Evolutionary conservation across 2,888 invertebrate genomes (phyloP).

Genomic region (Xylota segnis): DNA sequence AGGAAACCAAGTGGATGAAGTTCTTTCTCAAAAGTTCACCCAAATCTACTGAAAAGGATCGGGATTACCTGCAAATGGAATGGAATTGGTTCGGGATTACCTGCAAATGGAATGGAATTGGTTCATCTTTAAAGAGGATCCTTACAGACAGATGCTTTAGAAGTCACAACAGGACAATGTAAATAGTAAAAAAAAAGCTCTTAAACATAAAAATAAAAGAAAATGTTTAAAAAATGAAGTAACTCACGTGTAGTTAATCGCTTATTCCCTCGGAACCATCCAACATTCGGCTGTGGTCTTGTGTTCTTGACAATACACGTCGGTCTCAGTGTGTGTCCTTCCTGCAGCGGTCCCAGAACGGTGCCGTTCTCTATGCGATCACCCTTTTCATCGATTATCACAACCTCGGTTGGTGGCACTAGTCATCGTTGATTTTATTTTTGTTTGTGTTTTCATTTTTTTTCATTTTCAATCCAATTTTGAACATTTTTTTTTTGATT

Average conservation of each 20-base stretch:
- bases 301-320: slow-evolving; percentile 89
- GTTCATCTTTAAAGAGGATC: too few species aligned
- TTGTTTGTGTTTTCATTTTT: slow-evolving; percentile 27
- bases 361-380: slow-evolving; percentile 86
- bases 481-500: slow-evolving; percentile 4
- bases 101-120: too few species aligned
- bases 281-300: slow-evolving; percentile 93
- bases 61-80: too few species aligned
- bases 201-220: slow-evolving; percentile 9
- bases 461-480: slow-evolving; percentile 34
- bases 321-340: slow-evolving; percentile 83
- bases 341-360: slow-evolving; percentile 84
- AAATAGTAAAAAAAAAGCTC: not conserved
- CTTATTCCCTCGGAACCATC: slow-evolving; percentile 92
- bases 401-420: slow-evolving; percentile 93
- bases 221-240: slow-evolving; percentile 4
- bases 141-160: too few species aligned
- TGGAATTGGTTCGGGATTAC: too few species aligned
- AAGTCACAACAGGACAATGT: too few species aligned
- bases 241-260: slow-evolving; percentile 86
- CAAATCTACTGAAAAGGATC: too few species aligned
- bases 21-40: too few species aligned
- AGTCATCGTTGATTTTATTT: slow-evolving; percentile 84
- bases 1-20: too few species aligned
- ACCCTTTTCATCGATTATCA: slow-evolving; percentile 88